Base-by-base conservation (phyloP, 2,888 invertebrate species). In the Lasioglossum lativentre region DNA sequence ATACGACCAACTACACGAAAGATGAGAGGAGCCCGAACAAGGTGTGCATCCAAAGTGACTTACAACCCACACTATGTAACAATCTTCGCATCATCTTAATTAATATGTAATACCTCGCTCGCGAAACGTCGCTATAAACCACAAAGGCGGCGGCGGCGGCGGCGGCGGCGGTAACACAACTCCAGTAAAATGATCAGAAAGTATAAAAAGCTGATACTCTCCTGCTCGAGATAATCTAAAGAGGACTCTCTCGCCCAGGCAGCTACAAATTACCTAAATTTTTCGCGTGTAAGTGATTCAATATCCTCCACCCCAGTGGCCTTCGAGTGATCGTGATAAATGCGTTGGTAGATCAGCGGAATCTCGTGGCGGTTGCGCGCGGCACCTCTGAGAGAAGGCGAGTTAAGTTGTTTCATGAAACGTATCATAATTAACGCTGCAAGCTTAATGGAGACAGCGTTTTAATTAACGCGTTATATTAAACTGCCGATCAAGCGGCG, bases 401-500 rank as follows among this genome's bases (percentile, higher is more conserved):
- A 42, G 63, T 27, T 27, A 45, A 30, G 59, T n/a, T 27, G 71
- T 38, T 38, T 71, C 75, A n/a, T 23, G 80, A 71, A 80, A 71
- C 75, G 23, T 70, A 70, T 79, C 75, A 71, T 86, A 86, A 86
- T 86, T 86, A 86, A 85, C 74, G 45, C 63, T 42, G 66, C 75
- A 34, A 63, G 81, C 42, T 84, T 80, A 84, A 85, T 85, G 76
- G 80, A 84, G 85, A 85, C 80, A 84, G 86, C 75, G 71, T 86
- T 85, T 86, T 86, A 86, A 86, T 86, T 86, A 86, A 86, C 82
- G 75, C n/a, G 73, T 82, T 82, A 73, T 73, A 78, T 82, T 82
- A 86, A 86, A 75, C 74, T 59, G 86, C 56, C 76, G 75, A 79
- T 86, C 80, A 52, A 75, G 38, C 16, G 75, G 30, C 30, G 66